Percentiles rank a stretch among this genome's conserved stretches.
phyloP scores from a whole-genome alignment of 2,888 invertebrate species.

The Octonoba sinensis region DNA sequence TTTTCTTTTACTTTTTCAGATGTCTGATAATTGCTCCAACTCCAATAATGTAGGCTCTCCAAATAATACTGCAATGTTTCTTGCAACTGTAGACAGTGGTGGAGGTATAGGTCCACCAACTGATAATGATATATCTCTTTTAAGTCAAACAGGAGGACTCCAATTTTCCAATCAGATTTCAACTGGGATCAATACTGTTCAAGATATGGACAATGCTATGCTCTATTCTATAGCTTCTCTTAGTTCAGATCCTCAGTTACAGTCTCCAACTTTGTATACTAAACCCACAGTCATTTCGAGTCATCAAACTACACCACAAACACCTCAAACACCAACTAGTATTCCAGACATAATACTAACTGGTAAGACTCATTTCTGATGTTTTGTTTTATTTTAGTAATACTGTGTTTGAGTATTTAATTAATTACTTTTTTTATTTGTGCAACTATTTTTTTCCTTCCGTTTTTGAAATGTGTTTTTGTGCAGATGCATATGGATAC shows the following conservation, averaged over 20 bases:
- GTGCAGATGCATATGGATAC: too few species aligned
- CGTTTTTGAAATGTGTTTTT: too few species aligned
- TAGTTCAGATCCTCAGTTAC: conserved; percentile 55
- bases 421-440: background rate
- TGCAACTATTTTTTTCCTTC: background rate
- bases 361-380: conserved; percentile 74
- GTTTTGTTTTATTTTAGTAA: background rate
- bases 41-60: conserved; percentile 50
- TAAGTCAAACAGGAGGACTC: conserved; percentile 40
- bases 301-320: conserved; percentile 74
- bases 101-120: conserved; percentile 51
- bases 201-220: conserved; percentile 62
- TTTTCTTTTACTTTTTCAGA: conserved; percentile 33
- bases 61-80: conserved; percentile 57
- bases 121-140: conserved; percentile 29
- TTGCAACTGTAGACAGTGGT: conserved; percentile 61
- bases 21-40: conserved; percentile 55
- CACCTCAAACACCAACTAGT: conserved; percentile 83
- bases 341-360: conserved; percentile 87
- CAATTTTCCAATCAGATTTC: conserved; percentile 50
- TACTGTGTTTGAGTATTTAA: background rate
- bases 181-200: conserved; percentile 44
- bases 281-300: conserved; percentile 65
- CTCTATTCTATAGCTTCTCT: conserved; percentile 55
- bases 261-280: conserved; percentile 63